Base-by-base conservation (phyloP, 2,888 invertebrate species). In the Frankliniella intonsa region DNA sequence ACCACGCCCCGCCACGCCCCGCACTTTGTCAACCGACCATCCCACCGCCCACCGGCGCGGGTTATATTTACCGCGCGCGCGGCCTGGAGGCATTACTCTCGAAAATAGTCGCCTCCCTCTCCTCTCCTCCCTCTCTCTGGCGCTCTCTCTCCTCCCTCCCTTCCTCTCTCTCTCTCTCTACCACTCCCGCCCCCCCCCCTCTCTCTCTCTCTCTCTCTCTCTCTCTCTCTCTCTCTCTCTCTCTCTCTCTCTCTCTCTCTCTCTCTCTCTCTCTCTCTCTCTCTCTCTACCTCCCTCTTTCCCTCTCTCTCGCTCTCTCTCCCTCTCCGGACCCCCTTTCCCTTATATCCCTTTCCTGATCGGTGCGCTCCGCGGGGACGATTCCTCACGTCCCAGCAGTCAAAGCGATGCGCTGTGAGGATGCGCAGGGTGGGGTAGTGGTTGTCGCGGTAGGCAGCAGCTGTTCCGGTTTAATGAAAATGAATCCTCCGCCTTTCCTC, bases 391-490 rank as follows among this genome's bases (percentile, higher is more conserved):
- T 25, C 69, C 69, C 69, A 25, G 22, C 69, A 76, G 69, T 76
- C 69, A 76, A 76, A 76, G 69, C 69, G 69, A 76, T 25, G 69
- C 22, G 69, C 19, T 10, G 25, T 11, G 22, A 12, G 25, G 12
- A 12, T n/a, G 69, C 25, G 69, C 5, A 0, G 25, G 25, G 69
- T 12, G 25, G 69, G n/a, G 22, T 7, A 69, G 11, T 9, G 69
- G 22, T 22, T n/a, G 11, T n/a, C 65, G 22, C 22, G 22, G 69
- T 12, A 11, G 62, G 69, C 22, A 12, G 22, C 22, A 22, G 25
- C 69, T 76, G 69, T 76, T 76, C 69, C 69, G 25, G 69, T 76
- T 76, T 76, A 76, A 76, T 76, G 69, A 76, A 76, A 76, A 76
- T 76, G 22, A 76, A 12, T 12, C 25, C 69, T 12, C 9, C 25